Evolutionary conservation across 2,888 invertebrate species (phyloP), one percentile per base, ranked within the genome.

Genomic region (Apotomis turbidana): DNA sequence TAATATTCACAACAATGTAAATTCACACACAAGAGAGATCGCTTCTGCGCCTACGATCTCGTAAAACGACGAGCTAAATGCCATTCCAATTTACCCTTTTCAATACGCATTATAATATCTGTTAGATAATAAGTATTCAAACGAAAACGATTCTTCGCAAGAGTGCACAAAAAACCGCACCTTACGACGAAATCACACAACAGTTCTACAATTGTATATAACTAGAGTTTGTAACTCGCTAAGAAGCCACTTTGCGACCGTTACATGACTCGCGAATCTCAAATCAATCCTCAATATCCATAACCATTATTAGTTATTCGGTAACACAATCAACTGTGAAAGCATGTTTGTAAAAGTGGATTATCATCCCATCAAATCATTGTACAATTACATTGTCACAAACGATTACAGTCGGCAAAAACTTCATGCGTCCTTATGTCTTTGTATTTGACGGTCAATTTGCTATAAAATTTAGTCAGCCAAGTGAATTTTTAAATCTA

Each of bases 301-400:
- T 78, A 78, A 74, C 77, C 83, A 82, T 83, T 83, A 79, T 54
- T 87, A 87, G 87, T 82, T 78, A 85, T 83, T 80, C 83, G 82
- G 85, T 88, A 88, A 90, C 81, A 80, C 76, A 78, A 77, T 77
- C 72, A 73, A 80, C 81, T 81, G 86, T 85, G 86, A 88, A 88
- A 89, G 87, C 86, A 82, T 82, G 74, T 80, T 73, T 72, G 73
- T 76, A 76, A 78, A 79, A 76, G 62, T 79, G 76, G 78, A 76
- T 70, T 74, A 80, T 80, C 77, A 80, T 80, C 74, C 72, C 74
- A 67, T 70, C 60, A 69, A 60, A 60, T 69, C 63, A 44, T 68
- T 68, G 46, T 63, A 51, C 51, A 58, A 66, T 64, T 63, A 68
- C 71, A 54, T 74, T 68, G 69, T 69, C 57, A 55, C 46, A 49